Base-by-base conservation (phyloP, 2,888 invertebrate species). In the Troides helena region DNA sequence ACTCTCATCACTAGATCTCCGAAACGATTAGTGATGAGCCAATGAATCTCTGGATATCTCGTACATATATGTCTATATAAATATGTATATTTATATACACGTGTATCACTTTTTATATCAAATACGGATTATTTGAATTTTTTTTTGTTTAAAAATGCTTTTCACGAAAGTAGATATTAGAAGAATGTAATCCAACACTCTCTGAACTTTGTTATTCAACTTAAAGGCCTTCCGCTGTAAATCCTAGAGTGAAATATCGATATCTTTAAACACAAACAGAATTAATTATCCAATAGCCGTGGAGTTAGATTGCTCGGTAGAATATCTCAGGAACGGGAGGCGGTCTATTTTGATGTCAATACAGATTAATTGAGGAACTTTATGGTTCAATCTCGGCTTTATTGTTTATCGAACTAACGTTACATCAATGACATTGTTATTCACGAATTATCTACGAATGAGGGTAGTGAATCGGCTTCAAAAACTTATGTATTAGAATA, bases 301-400 rank as follows among this genome's bases (percentile, higher is more conserved):
- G 18, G 60, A 65, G 68, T 63, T 36, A 50, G 61, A 62, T 69
- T 50, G 62, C 30, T 50, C 59, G 53, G 58, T 62, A 60, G 56
- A 36, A 60, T 66, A 59, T 62, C 58, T 59, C 39, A 53, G 66
- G 59, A 67, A 60, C 62, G 39, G 63, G 70, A n/a, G 50, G 30
- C 66, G 46, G 65, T 64, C 67, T 56, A 62, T 68, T 63, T 64
- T 68, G 62, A 69, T 62, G 65, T 66, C 57, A 65, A 66, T 59
- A 63, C 50, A 67, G 62, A 63, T 70, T 70, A 66, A 70, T 67
- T 64, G 67, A 56, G 53, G 46, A 71, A 67, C 67, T 71, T 71
- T 68, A 67, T 67, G 60, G 62, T 64, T 62, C 60, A 62, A 67
- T 68, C 61, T 46, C 57, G 8, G 57, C 67, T 71, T 71, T 58